Evolutionary conservation across 1,140 invertebrate genomes (phyloP).

Genomic region (Hylaeus volcanicus): DNA sequence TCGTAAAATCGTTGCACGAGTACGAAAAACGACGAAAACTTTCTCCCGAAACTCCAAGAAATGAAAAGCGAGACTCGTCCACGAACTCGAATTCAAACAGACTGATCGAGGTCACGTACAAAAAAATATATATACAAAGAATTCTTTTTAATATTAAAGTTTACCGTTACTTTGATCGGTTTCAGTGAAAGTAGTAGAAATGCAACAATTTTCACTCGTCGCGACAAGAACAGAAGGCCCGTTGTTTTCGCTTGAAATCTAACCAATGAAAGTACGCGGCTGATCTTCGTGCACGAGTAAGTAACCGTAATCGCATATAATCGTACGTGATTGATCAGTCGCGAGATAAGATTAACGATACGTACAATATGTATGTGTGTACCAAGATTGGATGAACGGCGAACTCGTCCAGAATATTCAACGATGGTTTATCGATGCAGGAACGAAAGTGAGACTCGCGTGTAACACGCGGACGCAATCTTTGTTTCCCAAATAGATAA

Average conservation of each 20-base stretch:
- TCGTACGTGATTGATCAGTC: neutral
- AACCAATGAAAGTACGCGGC: conserved; percentile 7
- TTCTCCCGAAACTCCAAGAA: neutral
- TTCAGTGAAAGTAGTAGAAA: conserved; percentile 32
- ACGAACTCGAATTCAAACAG: neutral
- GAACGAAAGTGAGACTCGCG: neutral
- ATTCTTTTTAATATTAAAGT: conserved; percentile 30
- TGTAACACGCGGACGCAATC: neutral
- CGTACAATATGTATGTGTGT: too few species aligned
- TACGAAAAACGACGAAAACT: neutral
- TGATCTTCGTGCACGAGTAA: conserved; percentile 3
- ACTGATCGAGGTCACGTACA: conserved; percentile 15
- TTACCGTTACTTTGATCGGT: conserved; percentile 19
- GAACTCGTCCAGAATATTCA: too few species aligned
- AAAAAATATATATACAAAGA: conserved; percentile 21
- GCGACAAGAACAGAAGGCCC: neutral
- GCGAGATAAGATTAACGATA: neutral
- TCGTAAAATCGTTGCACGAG: neutral
- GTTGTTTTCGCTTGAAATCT: conserved; percentile 3
- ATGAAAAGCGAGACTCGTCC: neutral
- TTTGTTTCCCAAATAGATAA: conserved; percentile 7
- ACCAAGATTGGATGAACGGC: neutral
- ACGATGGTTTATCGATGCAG: neutral
- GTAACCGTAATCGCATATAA: conserved; percentile 10
- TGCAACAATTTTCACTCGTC: conserved; percentile 14